Base-by-base conservation (phyloP, 2,888 invertebrate species). In the Sesia bembeciformis region DNA sequence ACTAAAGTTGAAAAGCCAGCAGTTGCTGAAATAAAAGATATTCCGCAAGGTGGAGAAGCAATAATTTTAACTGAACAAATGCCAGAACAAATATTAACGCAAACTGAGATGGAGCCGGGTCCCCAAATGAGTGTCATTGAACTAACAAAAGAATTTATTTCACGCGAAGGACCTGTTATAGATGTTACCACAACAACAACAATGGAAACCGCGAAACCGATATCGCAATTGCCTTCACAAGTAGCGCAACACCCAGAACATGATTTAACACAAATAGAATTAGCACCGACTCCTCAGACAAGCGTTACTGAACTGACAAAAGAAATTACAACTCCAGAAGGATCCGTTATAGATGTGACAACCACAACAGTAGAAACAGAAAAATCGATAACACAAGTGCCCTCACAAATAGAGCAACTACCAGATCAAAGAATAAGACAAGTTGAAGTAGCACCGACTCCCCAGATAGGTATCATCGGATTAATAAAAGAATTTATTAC, bases 331-430 rank as follows among this genome's bases (percentile, higher is more conserved):
- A 7, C 7, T 42, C 42, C 5, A 42, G 7, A 42, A 42, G 42
- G 3, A 42, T 1, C 42, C 7, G 5, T 42, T 3, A 5, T 5
- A 6, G 42, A 7, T 42, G 42, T 6, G 7, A 6, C 7, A 42
- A 5, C 50, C 7, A 4, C 6, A 8, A 23, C 5, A 6, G 4
- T 5, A 40, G 55, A 56, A 39, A 49, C 38, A 51, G 3, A 58
- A 8, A 8, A 53, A 54, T 40, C 52, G 49, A 52, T 52, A 53
- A 56, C 54, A 46, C 55, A 57, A 55, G 56, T 51, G 39, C 70
- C 72, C 56, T 60, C 62, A 67, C 60, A 64, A 67, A 42, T 7
- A 42, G 42, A 42, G 3, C 5, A 42, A 42, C 7, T 42, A 42
- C 5, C 5, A 23, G 23, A 23, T 23, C 23, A 23, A 23, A 23